A percentile compares a stretch with the other conserved stretches of the same genome.
These are phyloP conservation scores for Brachymystax lenok DNA, from an alignment of 2,797 vertebrate genomes.

Conservation along the genomic window DNA sequence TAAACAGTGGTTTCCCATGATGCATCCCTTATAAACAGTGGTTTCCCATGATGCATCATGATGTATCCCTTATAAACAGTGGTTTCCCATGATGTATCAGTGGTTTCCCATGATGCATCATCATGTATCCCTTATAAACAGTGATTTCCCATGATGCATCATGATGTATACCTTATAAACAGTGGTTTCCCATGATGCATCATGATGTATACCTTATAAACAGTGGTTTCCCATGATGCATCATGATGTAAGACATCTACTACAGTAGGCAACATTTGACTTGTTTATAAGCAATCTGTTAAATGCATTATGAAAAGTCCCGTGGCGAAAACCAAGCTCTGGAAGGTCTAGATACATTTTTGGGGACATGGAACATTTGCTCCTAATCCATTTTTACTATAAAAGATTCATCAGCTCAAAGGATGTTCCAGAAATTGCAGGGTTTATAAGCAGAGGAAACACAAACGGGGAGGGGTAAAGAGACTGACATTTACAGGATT, in stretches of 20 bases:
- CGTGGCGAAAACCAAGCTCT: background rate
- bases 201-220: too few species aligned
- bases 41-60: too few species aligned
- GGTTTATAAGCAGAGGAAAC: background rate
- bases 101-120: too few species aligned
- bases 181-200: too few species aligned
- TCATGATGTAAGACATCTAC: background rate
- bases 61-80: too few species aligned
- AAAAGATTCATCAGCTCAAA: background rate
- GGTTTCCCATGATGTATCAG: too few species aligned
- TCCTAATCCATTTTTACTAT: constrained; percentile 11
- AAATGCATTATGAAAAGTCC: background rate
- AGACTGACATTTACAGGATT: background rate
- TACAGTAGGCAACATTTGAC: background rate
- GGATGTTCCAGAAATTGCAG: background rate
- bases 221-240: too few species aligned
- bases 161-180: too few species aligned
- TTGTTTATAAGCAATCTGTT: background rate
- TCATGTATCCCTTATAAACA: too few species aligned
- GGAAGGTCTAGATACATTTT: background rate
- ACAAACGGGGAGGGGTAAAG: background rate
- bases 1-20: too few species aligned
- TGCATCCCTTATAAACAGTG: too few species aligned
- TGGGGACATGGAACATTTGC: constrained; percentile 15
- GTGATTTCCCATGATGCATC: too few species aligned